These are phyloP conservation scores for Podabrus alpinus DNA, from an alignment of 2,888 invertebrate species.

Conservation along the genomic window DNA sequence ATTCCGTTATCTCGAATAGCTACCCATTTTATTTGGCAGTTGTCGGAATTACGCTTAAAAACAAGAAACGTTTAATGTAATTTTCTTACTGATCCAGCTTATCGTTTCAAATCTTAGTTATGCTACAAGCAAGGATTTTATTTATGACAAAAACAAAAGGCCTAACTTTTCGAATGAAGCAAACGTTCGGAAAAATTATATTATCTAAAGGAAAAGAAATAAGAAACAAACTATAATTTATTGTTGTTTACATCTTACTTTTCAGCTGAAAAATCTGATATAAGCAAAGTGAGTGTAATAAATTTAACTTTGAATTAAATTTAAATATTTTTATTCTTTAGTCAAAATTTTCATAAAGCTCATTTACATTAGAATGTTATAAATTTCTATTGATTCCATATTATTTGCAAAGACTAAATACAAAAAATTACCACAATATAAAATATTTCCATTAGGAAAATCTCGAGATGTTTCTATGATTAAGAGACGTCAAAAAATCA, in stretches of 20 bases:
- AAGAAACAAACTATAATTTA: constrained; percentile 21
- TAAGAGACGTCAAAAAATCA: constrained; percentile 1
- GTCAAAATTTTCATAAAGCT: not conserved
- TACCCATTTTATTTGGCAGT: constrained; percentile 13
- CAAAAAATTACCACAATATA: not conserved
- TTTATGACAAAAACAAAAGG: constrained; percentile 14
- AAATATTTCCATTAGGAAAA: not conserved
- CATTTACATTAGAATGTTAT: not conserved
- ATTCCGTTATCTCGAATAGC: constrained; percentile 9
- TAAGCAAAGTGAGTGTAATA: constrained; percentile 12
- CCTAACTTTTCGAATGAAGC: constrained; percentile 4
- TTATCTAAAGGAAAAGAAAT: not conserved
- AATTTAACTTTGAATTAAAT: not conserved
- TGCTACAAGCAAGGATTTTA: constrained; percentile 3
- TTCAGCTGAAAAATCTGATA: constrained; percentile 17
- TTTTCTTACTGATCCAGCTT: constrained; percentile 14
- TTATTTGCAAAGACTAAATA: not conserved
- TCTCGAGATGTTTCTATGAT: not conserved
- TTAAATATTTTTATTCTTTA: not conserved
- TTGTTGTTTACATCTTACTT: constrained; percentile 27
- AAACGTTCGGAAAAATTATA: constrained; percentile 14
- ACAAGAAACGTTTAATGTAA: constrained; percentile 15
- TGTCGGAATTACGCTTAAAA: constrained; percentile 14
- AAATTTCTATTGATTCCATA: not conserved
- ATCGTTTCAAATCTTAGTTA: constrained; percentile 5